A percentile compares a stretch with the other conserved stretches of the same genome.
These are phyloP conservation scores for Spinus olivaceus DNA, from an alignment of 2,797 vertebrate species.

Conservation along the genomic window DNA sequence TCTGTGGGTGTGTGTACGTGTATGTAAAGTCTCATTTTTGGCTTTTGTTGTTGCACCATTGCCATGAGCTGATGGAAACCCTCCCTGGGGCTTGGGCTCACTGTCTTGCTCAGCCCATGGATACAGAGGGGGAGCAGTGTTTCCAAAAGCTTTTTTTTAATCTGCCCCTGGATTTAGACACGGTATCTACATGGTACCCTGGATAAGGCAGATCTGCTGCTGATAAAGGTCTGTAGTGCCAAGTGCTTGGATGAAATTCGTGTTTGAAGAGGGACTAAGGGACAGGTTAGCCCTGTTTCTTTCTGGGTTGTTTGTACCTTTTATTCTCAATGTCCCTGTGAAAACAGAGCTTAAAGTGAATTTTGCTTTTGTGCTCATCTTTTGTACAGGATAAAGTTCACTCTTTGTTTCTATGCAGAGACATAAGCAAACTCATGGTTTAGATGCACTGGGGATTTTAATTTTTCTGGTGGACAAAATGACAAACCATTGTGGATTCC, in stretches of 20 bases:
- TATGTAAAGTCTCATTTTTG: slow-evolving; percentile 20
- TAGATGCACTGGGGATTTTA: not conserved
- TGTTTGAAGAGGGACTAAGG: not conserved
- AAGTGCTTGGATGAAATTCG: not conserved
- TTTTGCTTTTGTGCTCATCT: not conserved
- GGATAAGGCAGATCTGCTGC: not conserved
- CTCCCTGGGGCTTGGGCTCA: accelerated
- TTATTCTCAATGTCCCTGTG: not conserved
- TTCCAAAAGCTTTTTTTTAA: not conserved
- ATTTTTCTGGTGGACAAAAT: not conserved
- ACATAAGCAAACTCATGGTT: not conserved
- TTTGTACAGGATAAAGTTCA: not conserved
- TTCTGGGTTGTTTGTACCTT: not conserved
- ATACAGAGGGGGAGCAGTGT: not conserved
- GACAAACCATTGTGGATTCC: not conserved
- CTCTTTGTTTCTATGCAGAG: not conserved
- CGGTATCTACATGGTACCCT: not conserved
- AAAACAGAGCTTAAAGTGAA: not conserved
- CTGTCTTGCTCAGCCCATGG: not conserved
- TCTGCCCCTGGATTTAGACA: not conserved
- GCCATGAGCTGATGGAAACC: not conserved
- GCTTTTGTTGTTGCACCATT: not conserved
- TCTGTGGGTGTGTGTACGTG: not conserved
- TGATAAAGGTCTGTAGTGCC: not conserved
- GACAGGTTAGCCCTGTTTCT: not conserved